Conservation (phyloP, 2,888 invertebrate species). For the Uropetala carovei region DNA sequence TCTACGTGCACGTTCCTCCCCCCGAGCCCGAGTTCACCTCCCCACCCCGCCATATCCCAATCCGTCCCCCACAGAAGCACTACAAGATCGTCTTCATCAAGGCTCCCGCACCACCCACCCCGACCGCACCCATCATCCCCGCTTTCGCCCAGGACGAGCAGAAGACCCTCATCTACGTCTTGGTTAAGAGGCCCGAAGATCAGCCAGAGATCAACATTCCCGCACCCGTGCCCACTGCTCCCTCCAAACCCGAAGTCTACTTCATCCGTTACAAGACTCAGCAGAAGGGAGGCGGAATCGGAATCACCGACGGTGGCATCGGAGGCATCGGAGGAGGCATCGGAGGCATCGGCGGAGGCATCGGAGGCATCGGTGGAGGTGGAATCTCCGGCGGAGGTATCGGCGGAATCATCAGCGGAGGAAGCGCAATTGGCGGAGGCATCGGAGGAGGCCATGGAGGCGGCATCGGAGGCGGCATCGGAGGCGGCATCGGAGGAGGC, state of each 20-base stretch:
- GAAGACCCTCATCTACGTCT: conserved; percentile 91
- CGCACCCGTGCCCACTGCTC: conserved; percentile 87
- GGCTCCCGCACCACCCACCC: conserved; percentile 90
- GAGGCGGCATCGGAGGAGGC: conserved; percentile 26
- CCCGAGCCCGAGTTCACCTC: conserved; percentile 86
- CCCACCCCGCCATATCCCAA: conserved; percentile 81
- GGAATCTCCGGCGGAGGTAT: conserved; percentile 72
- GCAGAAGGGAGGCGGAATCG: conserved; percentile 72
- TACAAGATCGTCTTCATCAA: conserved; percentile 96
- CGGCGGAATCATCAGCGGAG: neutral
- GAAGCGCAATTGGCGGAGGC: neutral
- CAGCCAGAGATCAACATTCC: conserved; percentile 88
- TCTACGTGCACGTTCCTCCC: conserved; percentile 93
- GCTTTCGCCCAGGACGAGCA: conserved; percentile 86
- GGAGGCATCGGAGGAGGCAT: conserved; percentile 74
- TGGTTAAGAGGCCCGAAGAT: conserved; percentile 92
- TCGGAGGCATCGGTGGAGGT: conserved; percentile 68
- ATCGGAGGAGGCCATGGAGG: conserved; percentile 9
- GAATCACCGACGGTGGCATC: conserved; percentile 68
- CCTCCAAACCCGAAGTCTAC: conserved; percentile 93
- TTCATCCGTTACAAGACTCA: conserved; percentile 91
- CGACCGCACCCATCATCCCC: conserved; percentile 88
- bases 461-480: neutral
- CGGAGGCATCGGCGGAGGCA: conserved; percentile 73
- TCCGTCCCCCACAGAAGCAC: conserved; percentile 87